Evolutionary conservation across 2,888 invertebrate genomes (phyloP).

Genomic region (Scaptomyza reducta): DNA sequence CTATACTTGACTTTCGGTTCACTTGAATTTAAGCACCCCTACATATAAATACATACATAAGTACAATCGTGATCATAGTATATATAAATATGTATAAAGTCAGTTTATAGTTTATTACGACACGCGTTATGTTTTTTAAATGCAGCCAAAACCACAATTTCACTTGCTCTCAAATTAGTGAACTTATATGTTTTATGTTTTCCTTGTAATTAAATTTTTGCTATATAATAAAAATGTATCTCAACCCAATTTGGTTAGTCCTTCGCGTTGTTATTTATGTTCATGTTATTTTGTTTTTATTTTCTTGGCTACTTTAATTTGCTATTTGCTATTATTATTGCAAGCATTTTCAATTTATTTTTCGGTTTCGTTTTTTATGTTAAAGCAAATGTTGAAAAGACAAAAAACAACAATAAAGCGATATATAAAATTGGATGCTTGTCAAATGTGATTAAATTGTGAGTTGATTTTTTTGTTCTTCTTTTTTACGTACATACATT

Average conservation of each 20-base stretch:
- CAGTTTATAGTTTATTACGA: conserved; percentile 56
- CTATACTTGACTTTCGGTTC: conserved; percentile 43
- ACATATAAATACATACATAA: conserved; percentile 73
- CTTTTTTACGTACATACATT: conserved; percentile 77
- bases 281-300: neutral
- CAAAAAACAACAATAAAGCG: conserved; percentile 26
- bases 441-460: conserved; percentile 36
- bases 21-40: conserved; percentile 62
- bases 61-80: conserved; percentile 70
- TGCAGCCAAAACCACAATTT: conserved; percentile 59
- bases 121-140: conserved; percentile 55
- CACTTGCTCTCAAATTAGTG: neutral
- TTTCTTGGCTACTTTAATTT: conserved; percentile 56
- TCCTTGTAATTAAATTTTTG: conserved; percentile 52
- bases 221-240: conserved; percentile 62
- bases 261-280: conserved; percentile 27
- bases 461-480: conserved; percentile 49
- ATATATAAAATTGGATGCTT: conserved; percentile 29
- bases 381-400: neutral
- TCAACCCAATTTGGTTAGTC: conserved; percentile 30
- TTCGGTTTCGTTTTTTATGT: conserved; percentile 11
- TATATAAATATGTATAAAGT: conserved; percentile 34
- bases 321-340: conserved; percentile 56
- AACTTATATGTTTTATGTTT: conserved; percentile 11
- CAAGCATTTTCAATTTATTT: conserved; percentile 53